Conservation (phyloP, 2,113 vertebrate genomes). For the Terrapene triunguis region DNA sequence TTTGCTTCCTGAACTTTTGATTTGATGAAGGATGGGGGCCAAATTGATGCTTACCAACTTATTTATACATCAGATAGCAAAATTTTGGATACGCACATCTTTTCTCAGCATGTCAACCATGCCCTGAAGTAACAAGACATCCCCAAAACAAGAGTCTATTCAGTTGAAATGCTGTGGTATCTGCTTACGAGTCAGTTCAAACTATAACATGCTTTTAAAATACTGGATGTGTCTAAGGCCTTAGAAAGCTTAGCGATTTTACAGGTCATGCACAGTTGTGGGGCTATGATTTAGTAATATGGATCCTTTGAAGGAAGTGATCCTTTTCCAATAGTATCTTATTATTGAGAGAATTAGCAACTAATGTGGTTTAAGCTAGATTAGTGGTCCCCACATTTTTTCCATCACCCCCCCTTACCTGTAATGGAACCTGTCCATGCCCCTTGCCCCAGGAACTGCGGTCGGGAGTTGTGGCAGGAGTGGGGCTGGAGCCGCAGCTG, state of each 20-base stretch:
- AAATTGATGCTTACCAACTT: neutral
- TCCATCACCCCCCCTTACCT: too few species aligned
- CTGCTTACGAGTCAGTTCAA: neutral
- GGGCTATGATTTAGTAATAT: neutral
- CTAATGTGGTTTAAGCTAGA: neutral
- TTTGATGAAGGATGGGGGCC: neutral
- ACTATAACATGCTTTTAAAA: neutral
- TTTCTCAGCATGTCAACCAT: neutral
- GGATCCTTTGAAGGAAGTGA: neutral
- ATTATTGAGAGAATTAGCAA: neutral
- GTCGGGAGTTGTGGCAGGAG: too few species aligned
- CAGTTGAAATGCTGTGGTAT: neutral
- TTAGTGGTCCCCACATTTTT: neutral
- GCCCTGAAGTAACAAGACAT: neutral
- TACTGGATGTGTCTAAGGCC: neutral
- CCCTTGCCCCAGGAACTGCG: too few species aligned
- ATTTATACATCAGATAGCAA: neutral
- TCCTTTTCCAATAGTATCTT: neutral
- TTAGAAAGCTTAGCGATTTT: neutral
- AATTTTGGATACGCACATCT: neutral
- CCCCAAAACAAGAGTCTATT: rapidly evolving
- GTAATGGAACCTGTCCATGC: too few species aligned
- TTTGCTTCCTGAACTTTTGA: neutral
- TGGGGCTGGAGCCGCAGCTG: too few species aligned
- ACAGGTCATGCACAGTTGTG: neutral